Evolutionary conservation across 2,888 invertebrate species (phyloP), one percentile per base, ranked within the genome.

Genomic region (Acrobasis consociella): DNA sequence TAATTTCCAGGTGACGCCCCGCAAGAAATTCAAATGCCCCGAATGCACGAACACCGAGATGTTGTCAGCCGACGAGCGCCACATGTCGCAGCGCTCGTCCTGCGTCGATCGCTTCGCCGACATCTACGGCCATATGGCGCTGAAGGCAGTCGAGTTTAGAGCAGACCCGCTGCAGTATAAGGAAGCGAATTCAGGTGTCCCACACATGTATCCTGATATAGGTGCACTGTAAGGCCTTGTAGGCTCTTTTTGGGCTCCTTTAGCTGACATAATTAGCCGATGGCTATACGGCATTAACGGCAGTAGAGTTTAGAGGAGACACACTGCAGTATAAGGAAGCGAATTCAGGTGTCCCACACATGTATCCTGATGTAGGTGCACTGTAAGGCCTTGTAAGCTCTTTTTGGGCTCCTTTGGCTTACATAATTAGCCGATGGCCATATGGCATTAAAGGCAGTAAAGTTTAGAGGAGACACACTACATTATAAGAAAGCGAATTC

Each of bases 11-110:
- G 98, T 99, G 39, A 96, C 98, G 0, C 98, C 99, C 0, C 94
- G 98, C 5, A 99, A 99, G 82, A 99, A 99, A 83, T 99, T 99
- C 91, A 98, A 98, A 83, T 99, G 99, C 80, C 98, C 98, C 0
- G 97, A 98, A 82, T 99, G 99, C 86, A 96, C 95, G 3, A 97
- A 97, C 85, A 97, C 96, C 0, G 98, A 98, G 88, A 98, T 98
- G 97, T 85, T 99, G 9, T 98, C 98, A 0, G 97, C 98, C 0
- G 98, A 98, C 88, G 94, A 97, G 42, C 95, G 96, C 39, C 99
- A 99, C 83, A 98, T 99, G 98, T 95, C 97, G 2, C 97, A 97
- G 81, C 93, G 99, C 5, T 97, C 98, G 0, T 96, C 96, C 37
- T 99, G 99, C 82, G 96, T 99, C 50, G 97, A 97, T 81, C 85